phyloP scores from a whole-genome alignment of 2,888 invertebrate species.

The Anthophora plumipes region DNA sequence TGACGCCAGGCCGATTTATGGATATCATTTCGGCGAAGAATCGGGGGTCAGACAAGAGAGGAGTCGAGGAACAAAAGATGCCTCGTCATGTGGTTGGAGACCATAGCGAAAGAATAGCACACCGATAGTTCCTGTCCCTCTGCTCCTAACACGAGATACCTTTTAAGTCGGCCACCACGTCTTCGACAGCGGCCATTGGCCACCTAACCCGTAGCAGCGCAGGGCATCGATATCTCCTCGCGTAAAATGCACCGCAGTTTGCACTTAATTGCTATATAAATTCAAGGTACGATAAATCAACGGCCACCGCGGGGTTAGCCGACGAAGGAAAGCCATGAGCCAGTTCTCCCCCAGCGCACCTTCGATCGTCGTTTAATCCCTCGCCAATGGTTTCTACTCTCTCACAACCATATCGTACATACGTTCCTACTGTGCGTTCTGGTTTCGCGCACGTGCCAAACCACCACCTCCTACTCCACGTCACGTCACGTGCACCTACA shows the following conservation, averaged over 20 bases:
- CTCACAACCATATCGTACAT: conserved; percentile 3
- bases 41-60: neutral
- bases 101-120: conserved; percentile 34
- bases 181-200: conserved; percentile 36
- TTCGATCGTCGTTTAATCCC: conserved; percentile 69
- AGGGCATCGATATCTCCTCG: conserved; percentile 63
- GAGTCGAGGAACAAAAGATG: conserved; percentile 8
- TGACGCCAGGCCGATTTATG: conserved; percentile 69
- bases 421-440: neutral
- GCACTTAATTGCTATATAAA: conserved; percentile 72
- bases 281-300: conserved; percentile 65
- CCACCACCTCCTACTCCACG: too few species aligned
- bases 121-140: neutral
- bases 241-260: conserved; percentile 60
- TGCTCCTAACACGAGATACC: conserved; percentile 43
- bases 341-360: conserved; percentile 43
- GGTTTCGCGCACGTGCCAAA: neutral
- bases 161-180: conserved; percentile 38
- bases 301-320: conserved; percentile 45
- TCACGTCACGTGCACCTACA: too few species aligned
- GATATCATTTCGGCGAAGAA: conserved; percentile 59
- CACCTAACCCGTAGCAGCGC: too few species aligned
- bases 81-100: conserved; percentile 22
- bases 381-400: conserved; percentile 18
- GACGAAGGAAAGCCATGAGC: conserved; percentile 61